A percentile compares a stretch with the other conserved stretches of the same genome.
phyloP scores from a whole-genome alignment of 2,797 vertebrate genomes.

The Danionella dracula region DNA sequence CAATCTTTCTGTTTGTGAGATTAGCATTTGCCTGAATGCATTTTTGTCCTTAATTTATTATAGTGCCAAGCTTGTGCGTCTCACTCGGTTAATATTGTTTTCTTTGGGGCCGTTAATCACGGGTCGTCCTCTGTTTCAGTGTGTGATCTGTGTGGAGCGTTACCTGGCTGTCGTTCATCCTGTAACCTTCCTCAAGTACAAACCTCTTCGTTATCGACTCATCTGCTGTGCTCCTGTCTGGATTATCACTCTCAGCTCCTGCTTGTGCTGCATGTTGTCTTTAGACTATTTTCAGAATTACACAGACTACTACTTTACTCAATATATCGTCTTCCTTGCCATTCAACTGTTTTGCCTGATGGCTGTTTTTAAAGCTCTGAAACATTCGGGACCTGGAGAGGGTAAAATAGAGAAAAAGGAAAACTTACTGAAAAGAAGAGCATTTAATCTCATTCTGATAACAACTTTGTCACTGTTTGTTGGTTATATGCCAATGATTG shows the following conservation, averaged over 20 bases:
- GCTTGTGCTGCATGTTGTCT: too few species aligned
- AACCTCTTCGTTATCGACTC: conserved; percentile 1
- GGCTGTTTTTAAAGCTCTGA: conserved; percentile 7
- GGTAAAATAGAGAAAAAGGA: neutral
- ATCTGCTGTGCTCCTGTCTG: neutral
- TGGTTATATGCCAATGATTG: neutral
- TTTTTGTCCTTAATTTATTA: neutral
- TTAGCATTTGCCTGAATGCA: neutral
- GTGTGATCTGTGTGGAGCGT: neutral
- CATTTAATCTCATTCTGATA: neutral
- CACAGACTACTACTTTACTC: neutral
- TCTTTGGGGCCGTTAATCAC: neutral
- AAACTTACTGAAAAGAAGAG: neutral
- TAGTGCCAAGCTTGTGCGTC: neutral
- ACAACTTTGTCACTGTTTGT: neutral
- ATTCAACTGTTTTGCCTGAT: neutral
- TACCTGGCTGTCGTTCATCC: conserved; percentile 8
- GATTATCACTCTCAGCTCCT: neutral
- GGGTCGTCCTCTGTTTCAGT: neutral
- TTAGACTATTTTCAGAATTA: neutral
- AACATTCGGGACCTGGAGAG: conserved; percentile 19
- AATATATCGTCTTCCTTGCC: neutral
- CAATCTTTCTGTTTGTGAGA: neutral
- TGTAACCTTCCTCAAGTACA: neutral
- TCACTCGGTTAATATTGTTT: neutral